Base-by-base conservation (phyloP, 2,888 invertebrate genomes). In the Rhimphoctona megacephalus region DNA sequence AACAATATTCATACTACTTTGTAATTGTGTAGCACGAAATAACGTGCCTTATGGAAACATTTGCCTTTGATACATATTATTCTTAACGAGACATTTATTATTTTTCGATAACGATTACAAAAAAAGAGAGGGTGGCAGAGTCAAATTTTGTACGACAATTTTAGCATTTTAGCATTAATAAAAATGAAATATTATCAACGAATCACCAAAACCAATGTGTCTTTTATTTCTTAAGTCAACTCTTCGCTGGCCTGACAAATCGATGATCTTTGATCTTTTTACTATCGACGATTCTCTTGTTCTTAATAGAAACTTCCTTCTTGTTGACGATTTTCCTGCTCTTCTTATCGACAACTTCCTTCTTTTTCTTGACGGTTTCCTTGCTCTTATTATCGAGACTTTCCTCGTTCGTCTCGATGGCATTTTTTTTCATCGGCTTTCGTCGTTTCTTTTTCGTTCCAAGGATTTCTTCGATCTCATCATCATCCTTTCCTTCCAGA, bases 401-500 rank as follows among this genome's bases (percentile, higher is more conserved):
- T 52, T 73, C 33, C 30, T 78, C 73, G 43, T 67, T 78, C 33
- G 49, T 74, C 25, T 73, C 52, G 81, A 66, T 85, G 87, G 76
- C 61, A 36, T 66, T 69, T 83, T 87, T 86, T 57, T 90, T 91
- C 25, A 87, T 76, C 17, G 88, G 90, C 84, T 90, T 91, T 19
- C 81, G 81, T 85, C 92, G 93, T 88, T 94, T 95, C 6, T 91
- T 92, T 85, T 94, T 94, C 22, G 94, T 94, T 49, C 94, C 91
- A 49, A 95, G 90, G 88, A 95, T 95, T 85, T 94, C 95, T 92
- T 97, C 97, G 95, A 97, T 97, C 92, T 96, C 95, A 78, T 97
- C 97, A 0, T 97, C 97, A 95, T 98, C 97, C 85, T 97, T 96
- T 5, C 98, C 98, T 86, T 98, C 97, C 92, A 98, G 95, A 88